Percentiles rank a stretch among this genome's conserved stretches.
These are phyloP conservation scores for Orchesella cincta DNA, from an alignment of 1,140 invertebrate genomes.

Conservation along the genomic window DNA sequence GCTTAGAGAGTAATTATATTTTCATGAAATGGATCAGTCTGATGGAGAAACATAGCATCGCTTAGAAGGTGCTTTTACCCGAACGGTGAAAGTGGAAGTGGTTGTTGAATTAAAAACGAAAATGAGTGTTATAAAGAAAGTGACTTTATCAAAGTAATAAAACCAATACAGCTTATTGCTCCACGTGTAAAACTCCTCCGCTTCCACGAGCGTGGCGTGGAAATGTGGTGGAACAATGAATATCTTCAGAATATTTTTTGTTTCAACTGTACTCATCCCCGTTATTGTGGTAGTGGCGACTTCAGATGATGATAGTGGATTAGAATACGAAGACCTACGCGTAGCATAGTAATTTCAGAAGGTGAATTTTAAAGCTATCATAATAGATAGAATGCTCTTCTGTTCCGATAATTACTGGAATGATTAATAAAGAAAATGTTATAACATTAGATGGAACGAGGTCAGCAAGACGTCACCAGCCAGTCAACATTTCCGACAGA, in stretches of 20 bases:
- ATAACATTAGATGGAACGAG: conserved; percentile 11
- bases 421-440: background rate
- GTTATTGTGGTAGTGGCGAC: conserved; percentile 1
- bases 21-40: background rate
- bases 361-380: background rate
- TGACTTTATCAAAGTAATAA: background rate
- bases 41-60: background rate
- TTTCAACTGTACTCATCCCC: conserved; percentile 2
- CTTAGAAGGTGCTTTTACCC: background rate
- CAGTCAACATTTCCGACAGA: conserved; percentile 23
- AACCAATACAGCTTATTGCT: background rate
- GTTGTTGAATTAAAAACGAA: background rate
- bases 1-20: background rate
- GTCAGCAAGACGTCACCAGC: conserved; percentile 4
- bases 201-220: background rate
- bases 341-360: conserved; percentile 8
- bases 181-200: background rate
- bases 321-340: background rate
- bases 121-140: background rate
- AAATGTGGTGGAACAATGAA: conserved; percentile 3
- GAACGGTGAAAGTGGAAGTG: conserved; percentile 4
- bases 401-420: background rate
- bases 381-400: background rate
- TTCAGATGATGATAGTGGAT: background rate
- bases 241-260: conserved; percentile 23